phyloP scores from a whole-genome alignment of 1,140 invertebrate genomes.

The Drosophila seguyi region DNA sequence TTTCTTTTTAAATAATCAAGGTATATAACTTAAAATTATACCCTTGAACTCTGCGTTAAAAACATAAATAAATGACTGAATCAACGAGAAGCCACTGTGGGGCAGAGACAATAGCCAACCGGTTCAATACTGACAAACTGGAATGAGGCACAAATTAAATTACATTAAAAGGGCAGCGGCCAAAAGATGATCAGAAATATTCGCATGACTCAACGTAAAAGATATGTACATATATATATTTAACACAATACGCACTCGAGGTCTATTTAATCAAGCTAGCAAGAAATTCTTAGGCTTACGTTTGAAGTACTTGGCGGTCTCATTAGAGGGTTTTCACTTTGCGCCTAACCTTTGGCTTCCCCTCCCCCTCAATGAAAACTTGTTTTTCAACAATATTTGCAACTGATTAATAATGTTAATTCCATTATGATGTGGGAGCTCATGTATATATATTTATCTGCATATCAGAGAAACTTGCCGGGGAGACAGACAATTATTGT shows the following conservation, averaged over 20 bases:
- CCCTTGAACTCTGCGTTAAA: conserved; percentile 8
- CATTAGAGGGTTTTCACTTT: conserved; percentile 55
- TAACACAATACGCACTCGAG: conserved; percentile 36
- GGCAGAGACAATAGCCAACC: conserved; percentile 50
- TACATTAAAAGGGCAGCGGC: conserved; percentile 74
- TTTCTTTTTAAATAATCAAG: background rate
- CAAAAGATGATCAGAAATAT: conserved; percentile 51
- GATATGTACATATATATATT: conserved; percentile 2
- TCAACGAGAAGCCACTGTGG: background rate
- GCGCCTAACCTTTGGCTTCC: conserved; percentile 50
- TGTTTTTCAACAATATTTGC: conserved; percentile 54
- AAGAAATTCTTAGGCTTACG: conserved; percentile 25
- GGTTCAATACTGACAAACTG: conserved; percentile 76
- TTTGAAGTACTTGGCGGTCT: conserved; percentile 52
- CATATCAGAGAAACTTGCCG: conserved; percentile 40
- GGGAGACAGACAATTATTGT: conserved; percentile 20
- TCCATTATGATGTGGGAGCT: conserved; percentile 31
- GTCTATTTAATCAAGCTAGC: conserved; percentile 35
- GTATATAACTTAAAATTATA: background rate
- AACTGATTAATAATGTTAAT: conserved; percentile 36
- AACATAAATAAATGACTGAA: conserved; percentile 38
- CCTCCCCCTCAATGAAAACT: conserved; percentile 49
- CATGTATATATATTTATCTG: conserved; percentile 15
- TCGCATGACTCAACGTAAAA: conserved; percentile 38
- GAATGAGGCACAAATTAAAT: conserved; percentile 65